Evolutionary conservation across 2,797 vertebrate genomes (phyloP).

Genomic region (Amniataba percoides): DNA sequence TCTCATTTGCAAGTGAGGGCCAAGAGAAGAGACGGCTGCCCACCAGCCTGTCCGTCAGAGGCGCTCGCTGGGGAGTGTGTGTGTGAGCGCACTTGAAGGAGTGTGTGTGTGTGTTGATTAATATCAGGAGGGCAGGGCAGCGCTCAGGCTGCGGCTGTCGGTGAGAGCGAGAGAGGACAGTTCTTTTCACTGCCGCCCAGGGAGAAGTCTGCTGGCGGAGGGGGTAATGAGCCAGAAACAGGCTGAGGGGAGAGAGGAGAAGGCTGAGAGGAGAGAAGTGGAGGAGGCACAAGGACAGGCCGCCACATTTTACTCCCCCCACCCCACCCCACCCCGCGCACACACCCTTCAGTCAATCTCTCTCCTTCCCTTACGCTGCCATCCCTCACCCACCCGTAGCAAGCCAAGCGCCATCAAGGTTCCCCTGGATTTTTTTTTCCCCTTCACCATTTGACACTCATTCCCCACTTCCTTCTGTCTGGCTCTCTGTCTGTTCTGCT

Average conservation of each 20-base stretch:
- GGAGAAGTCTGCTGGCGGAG: constrained; percentile 85
- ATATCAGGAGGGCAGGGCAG: constrained; percentile 83
- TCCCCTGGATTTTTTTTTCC: constrained; percentile 44
- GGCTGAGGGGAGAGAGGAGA: constrained; percentile 73
- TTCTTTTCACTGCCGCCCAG: constrained; percentile 84
- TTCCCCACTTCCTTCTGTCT: constrained; percentile 61
- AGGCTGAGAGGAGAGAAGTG: constrained; percentile 71
- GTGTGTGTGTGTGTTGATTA: constrained; percentile 74
- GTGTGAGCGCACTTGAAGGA: constrained; percentile 50
- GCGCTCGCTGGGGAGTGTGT: constrained; percentile 68
- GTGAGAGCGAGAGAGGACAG: constrained; percentile 79
- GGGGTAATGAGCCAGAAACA: constrained; percentile 88
- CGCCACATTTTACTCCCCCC: constrained; percentile 44
- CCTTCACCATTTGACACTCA: constrained; percentile 56
- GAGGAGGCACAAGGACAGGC: constrained; percentile 85
- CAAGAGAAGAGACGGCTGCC: constrained; percentile 75
- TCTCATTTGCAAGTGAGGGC: constrained; percentile 82
- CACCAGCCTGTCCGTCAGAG: constrained; percentile 75
- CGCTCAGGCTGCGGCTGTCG: constrained; percentile 76
- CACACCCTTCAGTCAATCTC: constrained; percentile 72
- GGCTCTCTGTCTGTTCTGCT: constrained; percentile 69
- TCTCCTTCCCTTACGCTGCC: constrained; percentile 47
- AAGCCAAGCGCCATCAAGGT: constrained; percentile 72
- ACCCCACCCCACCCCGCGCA: constrained; percentile 37
- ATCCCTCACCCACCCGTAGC: constrained; percentile 47